Base-by-base conservation (phyloP, 2,888 invertebrate species). In the Aporophyla nigra region DNA sequence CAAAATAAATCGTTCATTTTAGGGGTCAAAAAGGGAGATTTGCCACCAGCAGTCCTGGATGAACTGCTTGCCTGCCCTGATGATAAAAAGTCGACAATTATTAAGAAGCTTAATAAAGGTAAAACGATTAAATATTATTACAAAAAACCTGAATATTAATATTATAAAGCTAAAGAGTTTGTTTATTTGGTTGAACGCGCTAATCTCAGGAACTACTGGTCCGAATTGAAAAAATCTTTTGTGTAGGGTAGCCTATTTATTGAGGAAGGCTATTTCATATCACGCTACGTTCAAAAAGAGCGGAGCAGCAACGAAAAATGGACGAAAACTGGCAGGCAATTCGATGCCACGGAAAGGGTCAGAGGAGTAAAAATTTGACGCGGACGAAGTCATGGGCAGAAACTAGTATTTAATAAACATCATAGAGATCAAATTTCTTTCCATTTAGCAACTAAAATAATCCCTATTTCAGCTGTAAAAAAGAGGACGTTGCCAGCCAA, bases 21-120 rank as follows among this genome's bases (percentile, higher is more conserved):
- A 76, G 76, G 21, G 9, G 33, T 76, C 4, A 5, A 59, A 0
- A 33, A 21, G 4, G 76, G 33, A 21, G 58, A 80, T 59, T 21
- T 80, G 9, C 76, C 76, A 21, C 12, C 12, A 16, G 51, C 9
- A 33, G 21, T 73, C 24, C 33, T 76, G 4, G 24, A 76, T 5
- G 74, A 76, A 46, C 16, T 76, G 21, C 43, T 59, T 2, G 9
- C 16, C 14, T 16, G 24, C 0, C 24, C 73, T 53, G 53, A 59
- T 7, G 51, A 76, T 16, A 76, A 59, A 53, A 76, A 73, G 27
- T 27, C 76, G 24, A 7, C 16, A 24, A 19, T 73, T 0, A 24
- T 81, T 21, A 76, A 80, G 58, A 80, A 73, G 5, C 51, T 81
- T 9, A 33, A 53, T 21, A 14, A 59, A 76, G 76, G 76, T 76